These are phyloP conservation scores for Hypolimnas misippus DNA, from an alignment of 2,888 invertebrate species.

Conservation along the genomic window DNA sequence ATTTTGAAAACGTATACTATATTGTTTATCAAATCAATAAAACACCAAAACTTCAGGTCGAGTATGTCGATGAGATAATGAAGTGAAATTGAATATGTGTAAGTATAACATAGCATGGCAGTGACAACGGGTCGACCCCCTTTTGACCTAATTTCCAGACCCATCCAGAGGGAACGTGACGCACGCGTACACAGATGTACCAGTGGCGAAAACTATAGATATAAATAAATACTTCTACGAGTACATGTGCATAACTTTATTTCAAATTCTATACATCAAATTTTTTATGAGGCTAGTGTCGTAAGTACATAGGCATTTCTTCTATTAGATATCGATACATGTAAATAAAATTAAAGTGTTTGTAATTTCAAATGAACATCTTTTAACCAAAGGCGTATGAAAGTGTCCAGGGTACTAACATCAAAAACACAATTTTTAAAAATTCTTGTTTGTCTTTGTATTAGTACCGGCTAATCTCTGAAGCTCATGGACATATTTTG, in stretches of 20 bases:
- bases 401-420: too few species aligned
- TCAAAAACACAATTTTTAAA: too few species aligned
- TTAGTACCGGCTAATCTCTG: too few species aligned
- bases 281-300: too few species aligned
- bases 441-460: too few species aligned
- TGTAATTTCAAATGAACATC: too few species aligned
- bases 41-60: not conserved
- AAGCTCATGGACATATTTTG: too few species aligned
- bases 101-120: conserved; percentile 53
- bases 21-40: conserved; percentile 5
- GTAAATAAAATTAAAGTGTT: too few species aligned
- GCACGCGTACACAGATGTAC: conserved; percentile 52
- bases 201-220: conserved; percentile 10
- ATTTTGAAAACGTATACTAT: not conserved
- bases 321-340: too few species aligned
- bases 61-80: conserved; percentile 23
- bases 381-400: too few species aligned
- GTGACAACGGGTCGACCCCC: conserved; percentile 80
- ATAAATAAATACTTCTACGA: conserved; percentile 1
- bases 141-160: conserved; percentile 78
- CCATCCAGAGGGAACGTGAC: conserved; percentile 71
- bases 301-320: too few species aligned
- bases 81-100: conserved; percentile 38
- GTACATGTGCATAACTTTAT: conserved; percentile 1
- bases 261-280: too few species aligned